Conservation (phyloP, 2,797 vertebrate genomes). For the Karalla daura region DNA sequence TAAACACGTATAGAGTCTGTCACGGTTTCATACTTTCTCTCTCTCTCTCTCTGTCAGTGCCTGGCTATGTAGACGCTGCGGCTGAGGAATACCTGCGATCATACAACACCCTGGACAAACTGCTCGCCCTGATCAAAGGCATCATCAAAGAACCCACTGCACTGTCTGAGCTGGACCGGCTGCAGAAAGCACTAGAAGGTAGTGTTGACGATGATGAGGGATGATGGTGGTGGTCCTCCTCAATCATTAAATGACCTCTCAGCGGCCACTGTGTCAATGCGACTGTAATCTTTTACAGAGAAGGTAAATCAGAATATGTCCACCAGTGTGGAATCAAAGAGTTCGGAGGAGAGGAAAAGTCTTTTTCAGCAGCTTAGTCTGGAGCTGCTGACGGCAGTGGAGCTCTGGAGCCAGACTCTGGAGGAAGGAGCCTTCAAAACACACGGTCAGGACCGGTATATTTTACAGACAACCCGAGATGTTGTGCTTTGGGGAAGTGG, state of each 20-base stretch:
- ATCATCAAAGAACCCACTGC: slow-evolving; percentile 15
- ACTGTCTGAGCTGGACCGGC: slow-evolving; percentile 30
- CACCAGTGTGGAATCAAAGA: background rate
- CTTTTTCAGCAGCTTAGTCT: slow-evolving; percentile 21
- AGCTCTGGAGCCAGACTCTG: slow-evolving; percentile 49
- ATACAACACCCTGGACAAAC: slow-evolving; percentile 17
- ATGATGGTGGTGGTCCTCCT: background rate
- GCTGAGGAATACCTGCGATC: slow-evolving; percentile 32
- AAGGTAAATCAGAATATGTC: background rate
- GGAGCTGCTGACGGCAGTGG: background rate
- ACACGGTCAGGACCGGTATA: slow-evolving; percentile 26
- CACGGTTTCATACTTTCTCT: background rate
- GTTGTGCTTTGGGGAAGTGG: too few species aligned
- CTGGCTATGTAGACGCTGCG: background rate
- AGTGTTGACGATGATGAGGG: background rate
- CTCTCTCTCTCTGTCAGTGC: slow-evolving; percentile 32
- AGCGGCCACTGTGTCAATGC: background rate
- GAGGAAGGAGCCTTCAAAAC: slow-evolving; percentile 52
- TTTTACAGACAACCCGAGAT: background rate
- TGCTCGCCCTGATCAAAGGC: slow-evolving; percentile 29
- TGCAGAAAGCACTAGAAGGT: slow-evolving; percentile 55
- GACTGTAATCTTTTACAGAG: slow-evolving; percentile 38
- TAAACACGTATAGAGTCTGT: background rate
- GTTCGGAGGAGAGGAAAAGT: slow-evolving; percentile 27
- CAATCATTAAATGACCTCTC: background rate